phyloP scores from a whole-genome alignment of 2,797 vertebrate species.

The Sebastes hubbsi region DNA sequence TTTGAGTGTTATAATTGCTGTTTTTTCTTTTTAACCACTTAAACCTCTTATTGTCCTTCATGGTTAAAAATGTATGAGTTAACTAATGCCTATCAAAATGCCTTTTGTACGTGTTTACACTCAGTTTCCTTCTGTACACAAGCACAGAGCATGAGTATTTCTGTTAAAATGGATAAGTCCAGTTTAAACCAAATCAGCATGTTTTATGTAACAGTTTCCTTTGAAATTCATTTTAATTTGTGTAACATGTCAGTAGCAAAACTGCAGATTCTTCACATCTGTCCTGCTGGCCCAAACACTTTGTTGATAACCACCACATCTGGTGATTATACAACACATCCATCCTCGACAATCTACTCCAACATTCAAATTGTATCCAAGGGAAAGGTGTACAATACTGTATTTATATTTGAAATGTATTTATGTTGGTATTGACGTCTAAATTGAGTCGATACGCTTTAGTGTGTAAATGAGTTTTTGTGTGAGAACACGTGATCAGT shows the following conservation, averaged over 20 bases:
- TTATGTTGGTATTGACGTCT: slow-evolving; percentile 51
- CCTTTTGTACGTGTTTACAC: slow-evolving; percentile 40
- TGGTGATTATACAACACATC: not conserved
- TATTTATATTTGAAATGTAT: slow-evolving; percentile 68
- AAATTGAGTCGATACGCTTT: slow-evolving; percentile 12
- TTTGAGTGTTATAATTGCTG: slow-evolving; percentile 6
- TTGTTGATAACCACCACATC: not conserved
- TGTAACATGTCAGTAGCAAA: not conserved
- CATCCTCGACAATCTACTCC: slow-evolving; percentile 50
- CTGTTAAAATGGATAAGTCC: slow-evolving; percentile 2
- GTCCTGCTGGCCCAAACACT: not conserved
- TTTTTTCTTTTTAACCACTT: slow-evolving; percentile 51
- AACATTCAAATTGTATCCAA: slow-evolving; percentile 17
- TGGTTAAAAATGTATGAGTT: not conserved
- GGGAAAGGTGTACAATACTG: slow-evolving; percentile 54
- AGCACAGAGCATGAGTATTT: slow-evolving; percentile 23
- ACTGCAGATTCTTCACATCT: not conserved
- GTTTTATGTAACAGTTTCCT: not conserved
- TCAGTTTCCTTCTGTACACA: slow-evolving; percentile 12
- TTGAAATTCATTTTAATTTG: not conserved
- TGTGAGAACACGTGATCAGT: slow-evolving; percentile 23
- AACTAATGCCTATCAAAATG: slow-evolving; percentile 22
- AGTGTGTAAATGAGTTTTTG: slow-evolving; percentile 27
- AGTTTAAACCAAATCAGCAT: slow-evolving; percentile 41
- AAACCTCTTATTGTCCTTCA: slow-evolving; percentile 9